Conservation (phyloP, 2,113 vertebrate species). For the Pangasianodon hypophthalmus region DNA sequence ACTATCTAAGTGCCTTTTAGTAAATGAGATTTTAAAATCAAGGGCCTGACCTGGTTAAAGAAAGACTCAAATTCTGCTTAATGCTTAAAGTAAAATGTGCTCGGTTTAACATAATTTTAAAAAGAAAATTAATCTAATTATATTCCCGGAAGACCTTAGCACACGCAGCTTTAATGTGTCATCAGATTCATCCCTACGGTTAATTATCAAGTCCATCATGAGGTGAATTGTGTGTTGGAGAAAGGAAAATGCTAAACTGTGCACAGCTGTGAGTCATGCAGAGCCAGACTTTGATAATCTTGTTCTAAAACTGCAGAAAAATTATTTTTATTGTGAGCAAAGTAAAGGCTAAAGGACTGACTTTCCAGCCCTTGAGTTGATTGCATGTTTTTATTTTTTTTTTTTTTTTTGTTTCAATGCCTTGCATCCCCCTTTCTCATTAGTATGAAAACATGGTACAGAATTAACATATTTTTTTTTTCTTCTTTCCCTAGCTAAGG, state of each 20-base stretch:
- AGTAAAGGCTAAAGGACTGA: neutral
- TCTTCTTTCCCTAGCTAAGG: conserved; percentile 78
- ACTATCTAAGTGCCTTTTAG: neutral
- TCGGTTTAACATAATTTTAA: neutral
- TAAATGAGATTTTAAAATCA: neutral
- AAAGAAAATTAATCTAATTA: neutral
- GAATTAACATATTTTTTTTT: conserved; percentile 4
- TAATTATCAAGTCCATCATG: conserved; percentile 17
- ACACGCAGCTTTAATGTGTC: neutral
- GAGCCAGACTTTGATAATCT: neutral
- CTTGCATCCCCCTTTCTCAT: neutral
- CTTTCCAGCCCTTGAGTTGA: neutral
- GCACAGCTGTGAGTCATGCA: neutral
- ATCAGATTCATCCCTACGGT: neutral
- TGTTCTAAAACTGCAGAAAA: conserved; percentile 3
- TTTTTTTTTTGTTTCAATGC: neutral
- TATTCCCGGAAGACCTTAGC: neutral
- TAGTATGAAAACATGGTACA: neutral
- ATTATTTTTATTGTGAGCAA: neutral
- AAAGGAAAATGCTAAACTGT: conserved; percentile 10
- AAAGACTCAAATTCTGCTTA: neutral
- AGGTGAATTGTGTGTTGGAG: neutral
- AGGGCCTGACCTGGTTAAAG: neutral
- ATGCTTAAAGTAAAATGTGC: neutral
- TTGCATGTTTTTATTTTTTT: neutral